Percentiles rank a stretch among this genome's conserved stretches.
These are phyloP conservation scores for Ptilonorhynchus violaceus DNA, from an alignment of 2,113 vertebrate species.

Conservation along the genomic window DNA sequence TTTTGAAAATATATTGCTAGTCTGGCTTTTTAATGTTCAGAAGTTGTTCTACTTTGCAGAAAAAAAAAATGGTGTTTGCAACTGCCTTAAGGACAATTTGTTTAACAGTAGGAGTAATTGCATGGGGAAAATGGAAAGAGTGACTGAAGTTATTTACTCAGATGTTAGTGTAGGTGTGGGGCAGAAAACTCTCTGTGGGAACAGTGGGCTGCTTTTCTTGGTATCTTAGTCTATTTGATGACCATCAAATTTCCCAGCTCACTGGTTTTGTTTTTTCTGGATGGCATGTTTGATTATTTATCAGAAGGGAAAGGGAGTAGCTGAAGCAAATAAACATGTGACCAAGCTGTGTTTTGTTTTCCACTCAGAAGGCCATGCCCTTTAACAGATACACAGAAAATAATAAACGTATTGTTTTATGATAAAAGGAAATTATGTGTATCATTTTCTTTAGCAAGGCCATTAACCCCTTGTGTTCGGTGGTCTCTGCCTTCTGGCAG, in stretches of 20 bases:
- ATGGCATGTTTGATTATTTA: slow-evolving; percentile 98
- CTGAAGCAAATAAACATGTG: slow-evolving; percentile 93
- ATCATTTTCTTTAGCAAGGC: slow-evolving; percentile 42
- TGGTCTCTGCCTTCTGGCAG: slow-evolving; percentile 41
- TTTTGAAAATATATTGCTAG: slow-evolving; percentile 56
- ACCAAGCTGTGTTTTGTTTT: slow-evolving; percentile 92
- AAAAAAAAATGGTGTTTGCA: slow-evolving; percentile 73
- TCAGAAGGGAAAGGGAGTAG: slow-evolving; percentile 94
- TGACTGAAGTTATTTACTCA: slow-evolving; percentile 95
- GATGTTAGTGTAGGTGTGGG: slow-evolving; percentile 98
- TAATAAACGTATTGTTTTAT: slow-evolving; percentile 87
- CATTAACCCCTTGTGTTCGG: slow-evolving; percentile 66
- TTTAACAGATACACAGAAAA: slow-evolving; percentile 85
- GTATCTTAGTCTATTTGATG: slow-evolving; percentile 87
- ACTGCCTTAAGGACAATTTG: slow-evolving; percentile 85
- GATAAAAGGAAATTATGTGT: slow-evolving; percentile 77
- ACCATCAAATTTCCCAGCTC: slow-evolving; percentile 83
- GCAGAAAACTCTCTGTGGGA: slow-evolving; percentile 87
- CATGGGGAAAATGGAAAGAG: slow-evolving; percentile 92
- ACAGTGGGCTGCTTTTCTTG: slow-evolving; percentile 90
- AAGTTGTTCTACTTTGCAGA: slow-evolving; percentile 73
- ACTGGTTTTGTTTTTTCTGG: slow-evolving; percentile 94
- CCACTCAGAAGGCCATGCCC: slow-evolving; percentile 89
- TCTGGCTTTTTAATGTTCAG: slow-evolving; percentile 66
- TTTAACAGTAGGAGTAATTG: slow-evolving; percentile 93